phyloP scores from a whole-genome alignment of 2,113 vertebrate genomes.

The Laterallus jamaicensis region DNA sequence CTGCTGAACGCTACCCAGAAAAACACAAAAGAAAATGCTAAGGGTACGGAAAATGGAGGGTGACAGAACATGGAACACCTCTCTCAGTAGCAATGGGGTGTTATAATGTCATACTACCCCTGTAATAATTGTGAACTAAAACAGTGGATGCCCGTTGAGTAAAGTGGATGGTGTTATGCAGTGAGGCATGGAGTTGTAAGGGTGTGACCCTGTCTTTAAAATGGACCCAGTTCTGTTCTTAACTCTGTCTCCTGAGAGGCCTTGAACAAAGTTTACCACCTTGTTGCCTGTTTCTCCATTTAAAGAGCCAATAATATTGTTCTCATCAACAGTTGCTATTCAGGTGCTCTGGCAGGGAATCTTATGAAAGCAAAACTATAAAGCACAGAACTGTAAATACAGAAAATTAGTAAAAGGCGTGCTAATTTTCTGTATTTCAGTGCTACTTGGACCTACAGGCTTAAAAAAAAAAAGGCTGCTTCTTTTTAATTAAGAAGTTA shows the following conservation, averaged over 20 bases:
- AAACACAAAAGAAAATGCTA: neutral
- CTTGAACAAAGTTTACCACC: neutral
- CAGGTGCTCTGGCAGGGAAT: neutral
- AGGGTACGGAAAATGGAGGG: neutral
- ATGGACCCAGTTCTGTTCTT: neutral
- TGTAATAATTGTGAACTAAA: neutral
- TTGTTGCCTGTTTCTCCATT: neutral
- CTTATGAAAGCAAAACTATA: neutral
- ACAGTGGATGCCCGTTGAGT: neutral
- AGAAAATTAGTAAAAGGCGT: neutral
- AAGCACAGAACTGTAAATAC: neutral
- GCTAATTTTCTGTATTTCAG: neutral
- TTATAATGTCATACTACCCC: neutral
- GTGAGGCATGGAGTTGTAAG: neutral
- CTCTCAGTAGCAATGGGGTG: neutral
- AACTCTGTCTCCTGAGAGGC: neutral
- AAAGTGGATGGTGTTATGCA: neutral
- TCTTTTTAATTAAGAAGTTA: slow-evolving; percentile 24
- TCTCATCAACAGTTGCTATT: neutral
- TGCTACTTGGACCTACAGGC: neutral
- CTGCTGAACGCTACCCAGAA: neutral
- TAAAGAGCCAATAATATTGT: neutral
- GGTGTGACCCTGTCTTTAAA: neutral
- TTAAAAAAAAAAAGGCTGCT: neutral
- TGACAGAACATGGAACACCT: neutral